These are phyloP conservation scores for Recurvirostra avosetta DNA, from an alignment of 2,113 vertebrate genomes.

Conservation along the genomic window DNA sequence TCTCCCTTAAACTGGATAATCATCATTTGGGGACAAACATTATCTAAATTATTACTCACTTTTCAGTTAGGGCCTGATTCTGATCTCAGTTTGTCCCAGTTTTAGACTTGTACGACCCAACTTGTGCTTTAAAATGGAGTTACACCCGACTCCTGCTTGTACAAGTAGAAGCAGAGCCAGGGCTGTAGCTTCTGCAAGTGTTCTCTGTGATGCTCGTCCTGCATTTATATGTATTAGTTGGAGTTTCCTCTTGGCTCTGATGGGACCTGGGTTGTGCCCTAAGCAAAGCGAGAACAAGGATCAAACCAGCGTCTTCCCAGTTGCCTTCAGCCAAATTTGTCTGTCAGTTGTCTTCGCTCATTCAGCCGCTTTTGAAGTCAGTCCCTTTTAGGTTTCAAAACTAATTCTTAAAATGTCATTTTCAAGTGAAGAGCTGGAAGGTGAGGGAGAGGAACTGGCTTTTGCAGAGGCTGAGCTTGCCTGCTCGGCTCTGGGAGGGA, in stretches of 20 bases:
- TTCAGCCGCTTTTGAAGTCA: conserved; percentile 15
- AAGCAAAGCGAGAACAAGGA: conserved; percentile 20
- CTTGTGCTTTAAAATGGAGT: background rate
- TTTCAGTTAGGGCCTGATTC: background rate
- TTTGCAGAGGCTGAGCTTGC: background rate
- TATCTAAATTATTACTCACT: conserved; percentile 30
- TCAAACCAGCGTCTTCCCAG: background rate
- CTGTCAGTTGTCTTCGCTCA: conserved; percentile 10
- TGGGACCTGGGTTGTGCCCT: background rate
- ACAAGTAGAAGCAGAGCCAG: background rate
- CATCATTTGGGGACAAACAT: conserved; percentile 33
- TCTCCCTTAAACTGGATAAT: conserved; percentile 45
- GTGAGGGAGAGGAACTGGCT: background rate
- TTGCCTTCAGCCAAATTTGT: conserved; percentile 32
- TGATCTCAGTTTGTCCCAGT: background rate
- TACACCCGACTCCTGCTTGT: background rate
- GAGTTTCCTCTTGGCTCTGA: conserved; percentile 24
- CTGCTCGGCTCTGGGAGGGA: background rate
- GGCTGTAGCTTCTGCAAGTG: background rate
- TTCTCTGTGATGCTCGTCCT: background rate
- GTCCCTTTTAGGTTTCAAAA: conserved; percentile 14
- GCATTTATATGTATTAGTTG: background rate
- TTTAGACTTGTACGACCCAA: background rate
- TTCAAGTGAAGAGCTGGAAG: background rate
- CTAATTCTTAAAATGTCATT: background rate